Evolutionary conservation across 2,113 vertebrate species (phyloP).

Genomic region (Mirounga angustirostris): DNA sequence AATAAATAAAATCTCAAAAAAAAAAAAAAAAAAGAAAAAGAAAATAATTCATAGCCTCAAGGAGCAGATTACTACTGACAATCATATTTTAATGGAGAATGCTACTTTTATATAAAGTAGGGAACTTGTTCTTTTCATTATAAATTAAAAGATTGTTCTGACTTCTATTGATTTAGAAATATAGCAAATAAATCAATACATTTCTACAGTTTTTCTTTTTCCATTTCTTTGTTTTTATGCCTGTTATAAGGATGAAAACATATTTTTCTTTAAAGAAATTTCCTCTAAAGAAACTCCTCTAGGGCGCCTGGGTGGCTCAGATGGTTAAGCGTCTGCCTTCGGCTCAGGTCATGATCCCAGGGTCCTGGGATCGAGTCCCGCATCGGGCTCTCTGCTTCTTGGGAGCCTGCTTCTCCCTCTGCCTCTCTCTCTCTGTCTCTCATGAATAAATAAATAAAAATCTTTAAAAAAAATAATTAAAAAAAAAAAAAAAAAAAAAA

Average conservation of each 20-base stretch:
- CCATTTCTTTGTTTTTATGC: not conserved
- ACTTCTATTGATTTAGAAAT: not conserved
- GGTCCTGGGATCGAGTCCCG: too few relatives aligned
- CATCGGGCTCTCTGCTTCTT: too few relatives aligned
- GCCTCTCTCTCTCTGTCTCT: too few relatives aligned
- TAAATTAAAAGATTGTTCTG: not conserved
- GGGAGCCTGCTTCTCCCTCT: too few relatives aligned
- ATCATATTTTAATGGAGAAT: not conserved
- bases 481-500: too few relatives aligned
- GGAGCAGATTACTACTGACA: not conserved
- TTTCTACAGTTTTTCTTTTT: not conserved
- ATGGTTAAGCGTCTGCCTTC: too few relatives aligned
- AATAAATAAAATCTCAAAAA: too few relatives aligned
- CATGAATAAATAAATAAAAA: too few relatives aligned
- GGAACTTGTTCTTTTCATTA: not conserved
- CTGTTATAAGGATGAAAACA: not conserved
- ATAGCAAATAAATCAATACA: not conserved
- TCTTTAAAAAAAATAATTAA: too few relatives aligned
- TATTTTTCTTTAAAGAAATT: not conserved
- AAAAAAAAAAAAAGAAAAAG: too few relatives aligned
- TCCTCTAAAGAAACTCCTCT: not conserved
- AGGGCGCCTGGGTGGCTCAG: too few relatives aligned
- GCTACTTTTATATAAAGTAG: not conserved
- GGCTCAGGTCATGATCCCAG: too few relatives aligned
- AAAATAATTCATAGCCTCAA: not conserved